phyloP scores from a whole-genome alignment of 2,888 invertebrate species.

The Oxyscelio sp. region DNA sequence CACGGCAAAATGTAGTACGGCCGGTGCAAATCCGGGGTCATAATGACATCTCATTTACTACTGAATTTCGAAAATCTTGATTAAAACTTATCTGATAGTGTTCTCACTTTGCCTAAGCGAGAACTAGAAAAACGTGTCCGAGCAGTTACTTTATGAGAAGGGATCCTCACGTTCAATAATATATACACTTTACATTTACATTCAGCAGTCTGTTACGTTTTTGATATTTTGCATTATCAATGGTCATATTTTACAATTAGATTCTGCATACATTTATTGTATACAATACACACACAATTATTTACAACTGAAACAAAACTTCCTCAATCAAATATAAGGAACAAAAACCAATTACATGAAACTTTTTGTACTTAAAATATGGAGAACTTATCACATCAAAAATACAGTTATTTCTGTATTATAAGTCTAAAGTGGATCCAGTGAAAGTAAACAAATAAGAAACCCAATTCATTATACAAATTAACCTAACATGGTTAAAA shows the following conservation, averaged over 20 bases:
- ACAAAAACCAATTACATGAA: not conserved
- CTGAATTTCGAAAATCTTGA: slow-evolving; percentile 42
- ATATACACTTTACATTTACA: slow-evolving; percentile 16
- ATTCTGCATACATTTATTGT: not conserved
- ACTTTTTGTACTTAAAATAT: too few species aligned
- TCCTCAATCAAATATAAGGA: too few species aligned
- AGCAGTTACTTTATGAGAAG: slow-evolving; percentile 10
- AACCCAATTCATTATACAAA: not conserved
- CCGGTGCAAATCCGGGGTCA: slow-evolving; percentile 15
- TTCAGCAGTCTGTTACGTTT: not conserved
- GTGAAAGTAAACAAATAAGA: not conserved
- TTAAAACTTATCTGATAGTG: slow-evolving; percentile 45
- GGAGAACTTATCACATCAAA: too few species aligned
- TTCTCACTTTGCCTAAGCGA: slow-evolving; percentile 36
- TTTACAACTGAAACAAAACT: not conserved
- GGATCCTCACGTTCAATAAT: slow-evolving; percentile 12
- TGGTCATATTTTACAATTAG: not conserved
- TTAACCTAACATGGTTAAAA: too few species aligned
- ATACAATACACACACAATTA: not conserved
- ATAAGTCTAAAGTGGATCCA: too few species aligned
- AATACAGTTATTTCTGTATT: slow-evolving; percentile 10
- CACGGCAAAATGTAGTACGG: slow-evolving; percentile 24
- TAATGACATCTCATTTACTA: slow-evolving; percentile 32
- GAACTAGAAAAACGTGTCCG: slow-evolving; percentile 43
- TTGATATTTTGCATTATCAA: not conserved